phyloP scores from a whole-genome alignment of 1,140 invertebrate genomes.

The Sitodiplosis mosellana region DNA sequence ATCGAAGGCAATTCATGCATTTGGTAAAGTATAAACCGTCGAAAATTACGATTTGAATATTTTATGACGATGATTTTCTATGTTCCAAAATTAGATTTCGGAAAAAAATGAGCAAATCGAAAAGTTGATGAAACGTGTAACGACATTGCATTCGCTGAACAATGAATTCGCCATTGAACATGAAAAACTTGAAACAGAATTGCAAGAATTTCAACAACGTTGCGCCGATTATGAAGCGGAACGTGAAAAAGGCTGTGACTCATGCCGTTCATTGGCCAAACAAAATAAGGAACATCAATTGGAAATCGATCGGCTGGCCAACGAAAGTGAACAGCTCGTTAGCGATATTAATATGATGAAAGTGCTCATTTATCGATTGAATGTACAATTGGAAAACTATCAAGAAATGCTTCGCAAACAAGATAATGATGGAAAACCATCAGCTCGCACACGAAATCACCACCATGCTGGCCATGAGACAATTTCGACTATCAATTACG shows the following conservation, averaged over 20 bases:
- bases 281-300: not conserved
- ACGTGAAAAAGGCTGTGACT: not conserved
- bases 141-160: slow-evolving; percentile 19
- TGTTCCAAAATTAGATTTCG: slow-evolving; percentile 11
- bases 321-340: not conserved
- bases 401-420: slow-evolving; percentile 34
- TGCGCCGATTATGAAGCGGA: slow-evolving; percentile 2
- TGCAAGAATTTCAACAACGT: slow-evolving; percentile 9
- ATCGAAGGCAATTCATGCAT: too few species aligned
- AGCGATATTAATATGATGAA: slow-evolving; percentile 45
- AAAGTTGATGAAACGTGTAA: slow-evolving; percentile 16
- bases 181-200: slow-evolving; percentile 12
- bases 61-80: not conserved
- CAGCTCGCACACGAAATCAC: slow-evolving; percentile 4
- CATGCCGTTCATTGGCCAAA: not conserved
- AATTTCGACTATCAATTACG: not conserved
- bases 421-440: slow-evolving; percentile 7
- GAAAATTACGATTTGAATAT: too few species aligned
- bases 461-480: slow-evolving; percentile 4
- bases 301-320: too few species aligned
- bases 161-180: slow-evolving; percentile 21
- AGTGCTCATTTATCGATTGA: slow-evolving; percentile 43
- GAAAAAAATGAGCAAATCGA: slow-evolving; percentile 23
- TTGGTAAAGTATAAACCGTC: too few species aligned
- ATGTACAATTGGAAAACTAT: slow-evolving; percentile 43